These are phyloP conservation scores for Gymnosoma rotundatum DNA, from an alignment of 2,888 invertebrate species.

Conservation along the genomic window DNA sequence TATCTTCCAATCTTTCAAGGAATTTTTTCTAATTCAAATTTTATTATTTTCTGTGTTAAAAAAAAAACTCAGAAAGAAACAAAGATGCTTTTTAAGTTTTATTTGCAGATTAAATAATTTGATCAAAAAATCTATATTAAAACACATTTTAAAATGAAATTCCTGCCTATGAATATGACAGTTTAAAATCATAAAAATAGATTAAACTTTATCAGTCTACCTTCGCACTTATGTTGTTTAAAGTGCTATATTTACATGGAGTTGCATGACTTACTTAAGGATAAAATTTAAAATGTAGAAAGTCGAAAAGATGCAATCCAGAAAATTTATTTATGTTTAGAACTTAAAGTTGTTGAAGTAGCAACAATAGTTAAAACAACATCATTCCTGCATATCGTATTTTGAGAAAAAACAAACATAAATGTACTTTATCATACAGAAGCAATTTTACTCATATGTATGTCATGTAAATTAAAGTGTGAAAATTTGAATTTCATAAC, in stretches of 20 bases:
- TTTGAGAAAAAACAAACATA: slow-evolving; percentile 13
- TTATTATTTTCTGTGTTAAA: too few relatives aligned
- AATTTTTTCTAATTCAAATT: too few relatives aligned
- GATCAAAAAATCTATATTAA: too few relatives aligned
- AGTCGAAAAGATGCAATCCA: background rate
- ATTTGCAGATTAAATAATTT: too few relatives aligned
- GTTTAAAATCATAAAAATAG: too few relatives aligned
- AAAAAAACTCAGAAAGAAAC: too few relatives aligned
- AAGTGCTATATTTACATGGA: background rate
- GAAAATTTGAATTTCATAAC: slow-evolving; percentile 64
- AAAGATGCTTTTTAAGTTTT: too few relatives aligned
- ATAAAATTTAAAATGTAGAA: background rate
- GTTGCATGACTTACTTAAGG: background rate
- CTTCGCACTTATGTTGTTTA: background rate
- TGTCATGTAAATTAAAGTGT: slow-evolving; percentile 65
- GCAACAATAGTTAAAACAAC: slow-evolving; percentile 26
- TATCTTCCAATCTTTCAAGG: too few relatives aligned
- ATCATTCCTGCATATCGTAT: slow-evolving; percentile 3
- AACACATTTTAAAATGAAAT: too few relatives aligned
- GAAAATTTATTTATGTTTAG: background rate
- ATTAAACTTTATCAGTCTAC: background rate
- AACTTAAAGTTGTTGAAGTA: slow-evolving; percentile 4
- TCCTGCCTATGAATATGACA: too few relatives aligned
- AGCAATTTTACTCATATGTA: slow-evolving; percentile 54
- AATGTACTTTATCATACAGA: slow-evolving; percentile 48